Conservation (phyloP, 2,113 vertebrate genomes). For the Microcebus griseorufus region DNA sequence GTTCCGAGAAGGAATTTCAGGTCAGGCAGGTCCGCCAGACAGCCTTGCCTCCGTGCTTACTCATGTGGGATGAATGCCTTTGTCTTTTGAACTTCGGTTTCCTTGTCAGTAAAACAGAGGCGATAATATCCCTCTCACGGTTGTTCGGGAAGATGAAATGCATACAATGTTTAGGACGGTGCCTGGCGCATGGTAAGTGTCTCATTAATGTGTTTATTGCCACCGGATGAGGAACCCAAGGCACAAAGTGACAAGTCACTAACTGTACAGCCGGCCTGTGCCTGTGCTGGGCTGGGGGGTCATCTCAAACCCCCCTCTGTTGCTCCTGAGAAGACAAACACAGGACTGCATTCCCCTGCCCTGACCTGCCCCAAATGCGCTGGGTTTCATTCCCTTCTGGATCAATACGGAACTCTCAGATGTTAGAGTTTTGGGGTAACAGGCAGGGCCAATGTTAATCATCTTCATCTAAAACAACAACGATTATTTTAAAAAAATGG, state of each 20-base stretch:
- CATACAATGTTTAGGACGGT: background rate
- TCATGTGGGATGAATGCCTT: background rate
- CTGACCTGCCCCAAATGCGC: background rate
- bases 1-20: background rate
- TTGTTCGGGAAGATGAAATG: background rate
- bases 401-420: background rate
- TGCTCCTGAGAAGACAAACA: background rate
- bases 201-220: background rate
- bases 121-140: background rate
- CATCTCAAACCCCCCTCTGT: background rate
- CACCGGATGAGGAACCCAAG: background rate
- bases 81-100: background rate
- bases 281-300: background rate
- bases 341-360: background rate
- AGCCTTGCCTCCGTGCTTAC: background rate
- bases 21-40: background rate
- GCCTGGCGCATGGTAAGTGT: accelerated
- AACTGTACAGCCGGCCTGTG: no score
- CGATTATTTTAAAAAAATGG: background rate
- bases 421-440: background rate
- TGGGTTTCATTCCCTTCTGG: background rate
- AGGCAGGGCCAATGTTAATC: background rate
- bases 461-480: background rate
- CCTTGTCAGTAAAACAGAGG: background rate
- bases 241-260: no score